Evolutionary conservation across 2,888 invertebrate species (phyloP).

Genomic region (Lithophane ornitopus): DNA sequence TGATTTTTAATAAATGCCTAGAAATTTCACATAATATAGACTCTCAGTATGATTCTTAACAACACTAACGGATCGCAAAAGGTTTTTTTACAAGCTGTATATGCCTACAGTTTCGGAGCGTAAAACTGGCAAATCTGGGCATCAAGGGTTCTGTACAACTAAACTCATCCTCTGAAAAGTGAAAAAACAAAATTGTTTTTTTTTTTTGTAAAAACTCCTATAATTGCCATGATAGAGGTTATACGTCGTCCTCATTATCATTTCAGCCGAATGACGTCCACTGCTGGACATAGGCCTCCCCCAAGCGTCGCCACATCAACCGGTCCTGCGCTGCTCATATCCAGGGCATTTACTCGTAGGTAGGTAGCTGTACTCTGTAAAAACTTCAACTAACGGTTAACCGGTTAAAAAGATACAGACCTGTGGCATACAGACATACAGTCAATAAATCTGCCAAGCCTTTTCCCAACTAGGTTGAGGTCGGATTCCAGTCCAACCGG

Average conservation of each 20-base stretch:
- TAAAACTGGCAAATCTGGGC: neutral
- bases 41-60: too few relatives aligned
- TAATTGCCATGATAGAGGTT: neutral
- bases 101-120: neutral
- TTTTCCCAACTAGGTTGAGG: too few relatives aligned
- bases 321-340: neutral
- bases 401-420: too few relatives aligned
- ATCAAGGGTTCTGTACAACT: too few relatives aligned
- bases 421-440: neutral
- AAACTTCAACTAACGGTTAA: too few relatives aligned
- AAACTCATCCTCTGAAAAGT: too few relatives aligned
- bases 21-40: too few relatives aligned
- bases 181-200: neutral
- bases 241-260: neutral
- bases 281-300: neutral
- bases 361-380: conserved; percentile 1
- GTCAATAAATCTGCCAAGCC: too few relatives aligned
- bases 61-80: too few relatives aligned
- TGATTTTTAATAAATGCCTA: too few relatives aligned
- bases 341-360: conserved; percentile 3
- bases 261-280: conserved; percentile 12
- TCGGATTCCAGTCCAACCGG: too few relatives aligned
- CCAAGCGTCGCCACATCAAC: neutral
- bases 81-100: too few relatives aligned
- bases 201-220: neutral